A percentile compares a stretch with the other conserved stretches of the same genome.
Conservation (phyloP, 2,797 vertebrate species). For the Dendrocincla tyrannina region DNA sequence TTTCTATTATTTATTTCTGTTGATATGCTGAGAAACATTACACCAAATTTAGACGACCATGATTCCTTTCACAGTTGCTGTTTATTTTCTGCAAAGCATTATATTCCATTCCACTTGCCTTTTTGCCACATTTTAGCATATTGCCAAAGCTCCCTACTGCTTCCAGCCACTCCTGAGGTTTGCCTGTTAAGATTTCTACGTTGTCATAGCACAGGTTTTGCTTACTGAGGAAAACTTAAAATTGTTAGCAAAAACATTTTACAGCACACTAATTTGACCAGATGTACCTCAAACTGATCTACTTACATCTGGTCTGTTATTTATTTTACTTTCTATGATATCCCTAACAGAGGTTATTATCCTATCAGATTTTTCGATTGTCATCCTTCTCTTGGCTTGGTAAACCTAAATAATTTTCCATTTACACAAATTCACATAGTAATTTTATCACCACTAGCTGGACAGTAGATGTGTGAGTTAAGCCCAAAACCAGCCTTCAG, state of each 20-base stretch:
- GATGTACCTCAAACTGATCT: not conserved
- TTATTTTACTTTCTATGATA: not conserved
- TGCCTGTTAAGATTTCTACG: not conserved
- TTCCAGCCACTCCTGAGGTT: not conserved
- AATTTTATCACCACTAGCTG: not conserved
- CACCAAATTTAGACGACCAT: not conserved
- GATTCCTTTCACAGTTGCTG: not conserved
- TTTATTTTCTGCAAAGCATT: not conserved
- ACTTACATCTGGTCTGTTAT: not conserved
- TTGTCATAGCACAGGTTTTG: not conserved
- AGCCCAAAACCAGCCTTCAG: not conserved
- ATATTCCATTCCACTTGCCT: not conserved
- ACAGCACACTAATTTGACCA: not conserved
- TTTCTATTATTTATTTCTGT: not conserved
- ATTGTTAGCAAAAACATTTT: not conserved
- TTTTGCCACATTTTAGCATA: rapidly evolving
- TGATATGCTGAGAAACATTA: not conserved
- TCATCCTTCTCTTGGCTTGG: not conserved
- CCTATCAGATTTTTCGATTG: not conserved
- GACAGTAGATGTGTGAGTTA: not conserved
- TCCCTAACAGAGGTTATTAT: not conserved
- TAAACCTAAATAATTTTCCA: not conserved
- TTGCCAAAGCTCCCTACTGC: not conserved
- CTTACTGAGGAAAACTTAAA: not conserved
- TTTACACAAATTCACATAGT: not conserved